Percentiles rank a stretch among this genome's conserved stretches.
Evolutionary conservation across 2,113 vertebrate genomes (phyloP).

Genomic region (human): GRCh38 chr4:189594001-189594500

Average conservation of each 20-base stretch:
- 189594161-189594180: not conserved
- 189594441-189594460: not conserved
- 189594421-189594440: too few species aligned
- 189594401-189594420: not conserved
- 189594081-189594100: not conserved
- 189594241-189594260: not conserved
- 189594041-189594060: not conserved
- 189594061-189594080: not conserved
- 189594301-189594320: not conserved
- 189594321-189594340: not conserved
- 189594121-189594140: fast-evolving
- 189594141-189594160: not conserved
- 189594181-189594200: not conserved
- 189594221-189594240: not conserved
- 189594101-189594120: not conserved
- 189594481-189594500: not conserved
- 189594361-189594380: not conserved
- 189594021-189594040: not conserved
- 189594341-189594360: not conserved
- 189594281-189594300: not conserved
- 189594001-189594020: not conserved
- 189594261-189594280: not conserved
- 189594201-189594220: not conserved
- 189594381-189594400: fast-evolving
- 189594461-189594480: not conserved